Evolutionary conservation across 1,140 invertebrate genomes (phyloP).

Genomic region (Drosophila triauraria): DNA sequence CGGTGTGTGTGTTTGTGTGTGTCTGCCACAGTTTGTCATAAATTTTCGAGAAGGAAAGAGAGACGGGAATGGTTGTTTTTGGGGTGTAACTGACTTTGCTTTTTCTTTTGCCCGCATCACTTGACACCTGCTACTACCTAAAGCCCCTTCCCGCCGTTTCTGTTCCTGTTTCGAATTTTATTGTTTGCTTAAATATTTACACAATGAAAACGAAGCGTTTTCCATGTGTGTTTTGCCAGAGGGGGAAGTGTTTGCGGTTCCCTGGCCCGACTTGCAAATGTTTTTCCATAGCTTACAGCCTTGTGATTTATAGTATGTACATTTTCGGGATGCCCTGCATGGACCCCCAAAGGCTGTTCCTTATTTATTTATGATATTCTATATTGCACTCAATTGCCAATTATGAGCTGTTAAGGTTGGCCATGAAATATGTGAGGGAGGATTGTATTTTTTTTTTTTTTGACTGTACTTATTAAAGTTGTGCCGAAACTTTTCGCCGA

Average conservation of each 20-base stretch:
- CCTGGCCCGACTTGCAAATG: conserved; percentile 34
- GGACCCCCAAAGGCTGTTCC: conserved; percentile 12
- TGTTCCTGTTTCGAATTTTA: conserved; percentile 60
- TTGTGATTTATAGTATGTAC: conserved; percentile 67
- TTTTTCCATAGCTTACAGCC: conserved; percentile 53
- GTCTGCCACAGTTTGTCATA: conserved; percentile 67
- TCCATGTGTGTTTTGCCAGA: conserved; percentile 32
- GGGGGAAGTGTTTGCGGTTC: conserved; percentile 35
- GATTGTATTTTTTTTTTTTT: not conserved
- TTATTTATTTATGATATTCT: conserved; percentile 65
- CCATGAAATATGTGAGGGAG: conserved; percentile 29
- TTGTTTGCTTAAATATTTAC: conserved; percentile 83
- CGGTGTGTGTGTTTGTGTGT: conserved; percentile 14
- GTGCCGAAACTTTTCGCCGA: conserved; percentile 12
- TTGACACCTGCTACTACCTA: conserved; percentile 77
- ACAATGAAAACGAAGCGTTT: conserved; percentile 78
- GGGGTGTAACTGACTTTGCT: conserved; percentile 52
- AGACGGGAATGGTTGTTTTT: not conserved
- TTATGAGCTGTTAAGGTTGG: conserved; percentile 76
- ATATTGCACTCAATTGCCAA: conserved; percentile 74
- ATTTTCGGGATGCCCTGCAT: conserved; percentile 33
- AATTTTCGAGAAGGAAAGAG: conserved; percentile 36
- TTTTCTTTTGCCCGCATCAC: conserved; percentile 74
- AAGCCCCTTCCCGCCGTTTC: conserved; percentile 6
- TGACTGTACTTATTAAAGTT: conserved; percentile 30